phyloP scores from a whole-genome alignment of 2,888 invertebrate species.

The Hanleya hanleyi region DNA sequence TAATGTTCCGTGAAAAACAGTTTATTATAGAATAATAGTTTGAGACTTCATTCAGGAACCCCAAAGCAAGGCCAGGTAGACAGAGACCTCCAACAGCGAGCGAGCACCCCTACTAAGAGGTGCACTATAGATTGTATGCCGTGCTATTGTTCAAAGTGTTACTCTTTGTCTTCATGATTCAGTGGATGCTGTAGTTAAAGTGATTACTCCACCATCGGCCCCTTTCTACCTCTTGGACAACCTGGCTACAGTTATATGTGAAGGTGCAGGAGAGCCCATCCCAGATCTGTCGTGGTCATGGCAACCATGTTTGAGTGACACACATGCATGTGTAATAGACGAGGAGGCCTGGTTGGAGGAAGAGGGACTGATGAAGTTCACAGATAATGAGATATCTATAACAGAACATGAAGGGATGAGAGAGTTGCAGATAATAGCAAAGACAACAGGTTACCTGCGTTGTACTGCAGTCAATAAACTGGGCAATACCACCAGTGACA shows the following conservation, averaged over 20 bases:
- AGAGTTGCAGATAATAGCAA: background rate
- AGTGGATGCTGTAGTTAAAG: constrained; percentile 42
- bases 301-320: constrained; percentile 35
- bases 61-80: too few relatives aligned
- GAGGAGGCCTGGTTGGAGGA: background rate
- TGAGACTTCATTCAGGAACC: too few relatives aligned
- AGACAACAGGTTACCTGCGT: constrained; percentile 18
- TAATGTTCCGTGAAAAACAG: too few relatives aligned
- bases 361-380: background rate
- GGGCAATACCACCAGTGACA: constrained; percentile 84
- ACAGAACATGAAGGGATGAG: background rate
- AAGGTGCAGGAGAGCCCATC: constrained; percentile 22
- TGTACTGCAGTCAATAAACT: constrained; percentile 20
- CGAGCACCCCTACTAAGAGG: too few relatives aligned
- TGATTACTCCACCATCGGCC: constrained; percentile 22
- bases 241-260: constrained; percentile 32
- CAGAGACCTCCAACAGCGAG: too few relatives aligned
- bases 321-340: background rate
- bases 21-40: too few relatives aligned
- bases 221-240: constrained; percentile 35
- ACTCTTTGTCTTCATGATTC: constrained; percentile 13
- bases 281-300: constrained; percentile 43
- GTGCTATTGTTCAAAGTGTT: background rate
- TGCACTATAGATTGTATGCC: too few relatives aligned
- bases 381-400: background rate